These are phyloP conservation scores for Synergus itoensis DNA, from an alignment of 2,888 invertebrate genomes.

Conservation along the genomic window DNA sequence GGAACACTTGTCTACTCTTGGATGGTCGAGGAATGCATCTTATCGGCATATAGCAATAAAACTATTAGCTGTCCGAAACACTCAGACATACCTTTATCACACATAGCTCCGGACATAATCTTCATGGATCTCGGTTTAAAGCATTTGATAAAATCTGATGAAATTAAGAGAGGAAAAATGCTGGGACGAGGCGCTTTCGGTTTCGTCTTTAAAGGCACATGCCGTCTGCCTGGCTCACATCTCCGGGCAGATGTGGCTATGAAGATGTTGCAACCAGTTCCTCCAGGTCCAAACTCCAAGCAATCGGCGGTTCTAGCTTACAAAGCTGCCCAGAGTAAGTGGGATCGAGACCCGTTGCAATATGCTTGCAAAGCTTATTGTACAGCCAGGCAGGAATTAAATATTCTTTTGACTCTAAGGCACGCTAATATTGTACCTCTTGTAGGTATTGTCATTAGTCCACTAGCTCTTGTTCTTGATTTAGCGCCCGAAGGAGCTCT, in stretches of 20 bases:
- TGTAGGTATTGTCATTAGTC: slow-evolving; percentile 93
- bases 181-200: slow-evolving; percentile 99
- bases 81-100: slow-evolving; percentile 85
- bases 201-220: slow-evolving; percentile 93
- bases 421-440: slow-evolving; percentile 96
- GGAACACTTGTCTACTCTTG: slow-evolving; percentile 83
- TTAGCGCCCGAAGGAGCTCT: slow-evolving; percentile 96
- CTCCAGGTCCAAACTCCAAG: slow-evolving; percentile 87
- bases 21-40: slow-evolving; percentile 98
- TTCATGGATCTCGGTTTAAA: slow-evolving; percentile 93
- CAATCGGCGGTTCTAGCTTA: slow-evolving; percentile 83
- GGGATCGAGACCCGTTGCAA: slow-evolving; percentile 95
- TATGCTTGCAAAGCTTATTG: slow-evolving; percentile 98
- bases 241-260: slow-evolving; percentile 89
- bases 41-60: slow-evolving; percentile 88
- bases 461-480: slow-evolving; percentile 92
- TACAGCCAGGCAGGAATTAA: slow-evolving; percentile 95
- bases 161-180: slow-evolving; percentile 86
- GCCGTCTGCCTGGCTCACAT: slow-evolving; percentile 81
- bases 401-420: slow-evolving; percentile 89
- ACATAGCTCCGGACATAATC: slow-evolving; percentile 96
- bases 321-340: slow-evolving; percentile 87
- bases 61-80: slow-evolving; percentile 90
- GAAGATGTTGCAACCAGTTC: slow-evolving; percentile 97
- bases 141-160: slow-evolving; percentile 89